Percentiles rank a stretch among this genome's conserved stretches.
These are phyloP conservation scores for Tigriopus californicus DNA, from an alignment of 2,888 invertebrate species.

Conservation along the genomic window DNA sequence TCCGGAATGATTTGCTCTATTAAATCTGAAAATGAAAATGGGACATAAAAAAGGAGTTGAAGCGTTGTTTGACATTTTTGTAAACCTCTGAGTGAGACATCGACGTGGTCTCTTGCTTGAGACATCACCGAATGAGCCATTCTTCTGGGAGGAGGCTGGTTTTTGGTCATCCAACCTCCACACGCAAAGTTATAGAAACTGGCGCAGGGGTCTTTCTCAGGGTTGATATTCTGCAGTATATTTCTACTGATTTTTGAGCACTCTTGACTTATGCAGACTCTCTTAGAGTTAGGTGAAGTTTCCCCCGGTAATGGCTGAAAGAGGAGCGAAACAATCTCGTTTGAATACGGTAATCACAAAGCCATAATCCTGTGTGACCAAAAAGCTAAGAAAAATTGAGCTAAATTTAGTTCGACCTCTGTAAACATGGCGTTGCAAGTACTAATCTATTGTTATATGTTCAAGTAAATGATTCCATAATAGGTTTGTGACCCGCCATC, in stretches of 20 bases:
- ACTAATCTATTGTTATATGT: too few species aligned
- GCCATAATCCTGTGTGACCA: too few species aligned
- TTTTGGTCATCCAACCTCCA: conserved; percentile 9
- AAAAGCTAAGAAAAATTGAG: too few species aligned
- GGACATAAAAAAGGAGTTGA: not conserved
- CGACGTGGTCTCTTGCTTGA: conserved; percentile 3
- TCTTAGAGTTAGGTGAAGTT: not conserved
- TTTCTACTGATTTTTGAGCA: not conserved
- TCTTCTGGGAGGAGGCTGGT: conserved; percentile 3
- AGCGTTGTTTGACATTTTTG: not conserved
- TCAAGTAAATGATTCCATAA: too few species aligned
- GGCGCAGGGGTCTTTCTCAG: not conserved
- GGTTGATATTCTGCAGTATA: conserved; percentile 1
- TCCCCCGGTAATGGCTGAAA: too few species aligned
- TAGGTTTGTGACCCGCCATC: too few species aligned
- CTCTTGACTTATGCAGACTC: conserved; percentile 2
- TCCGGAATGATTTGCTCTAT: not conserved
- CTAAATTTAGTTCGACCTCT: too few species aligned
- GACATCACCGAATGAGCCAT: conserved; percentile 12
- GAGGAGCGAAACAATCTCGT: too few species aligned
- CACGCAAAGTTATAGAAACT: conserved; percentile 8
- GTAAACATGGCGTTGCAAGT: too few species aligned
- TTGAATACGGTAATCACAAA: too few species aligned
- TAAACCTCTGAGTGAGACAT: conserved; percentile 1
- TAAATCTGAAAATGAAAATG: not conserved